These are phyloP conservation scores for Cephalopachus bancanus DNA, from an alignment of 2,797 vertebrate species.

Conservation along the genomic window DNA sequence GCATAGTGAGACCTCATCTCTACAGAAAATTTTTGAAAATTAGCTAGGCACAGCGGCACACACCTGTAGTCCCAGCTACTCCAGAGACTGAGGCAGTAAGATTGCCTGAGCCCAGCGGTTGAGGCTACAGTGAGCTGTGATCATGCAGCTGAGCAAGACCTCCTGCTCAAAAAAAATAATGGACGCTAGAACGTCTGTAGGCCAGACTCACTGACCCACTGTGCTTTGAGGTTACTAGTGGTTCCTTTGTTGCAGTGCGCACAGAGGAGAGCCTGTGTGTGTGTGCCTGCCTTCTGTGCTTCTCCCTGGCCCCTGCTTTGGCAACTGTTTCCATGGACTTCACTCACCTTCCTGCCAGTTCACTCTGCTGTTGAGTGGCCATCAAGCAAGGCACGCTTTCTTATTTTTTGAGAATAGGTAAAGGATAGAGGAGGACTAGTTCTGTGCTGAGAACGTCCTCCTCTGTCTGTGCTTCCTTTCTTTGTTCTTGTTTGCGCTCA, in stretches of 20 bases:
- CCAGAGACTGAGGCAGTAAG: no score
- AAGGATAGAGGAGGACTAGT: background rate
- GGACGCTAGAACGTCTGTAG: background rate
- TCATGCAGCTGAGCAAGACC: no score
- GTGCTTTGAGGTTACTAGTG: background rate
- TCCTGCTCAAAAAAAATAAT: no score
- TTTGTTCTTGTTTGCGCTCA: background rate
- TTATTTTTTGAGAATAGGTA: background rate
- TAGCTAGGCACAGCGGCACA: no score
- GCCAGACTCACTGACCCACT: background rate
- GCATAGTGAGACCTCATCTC: no score
- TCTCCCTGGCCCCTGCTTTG: background rate
- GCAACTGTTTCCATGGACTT: background rate
- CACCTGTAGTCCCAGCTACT: no score
- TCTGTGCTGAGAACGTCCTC: background rate
- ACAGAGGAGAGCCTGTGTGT: background rate
- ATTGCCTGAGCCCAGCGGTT: no score
- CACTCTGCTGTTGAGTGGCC: background rate
- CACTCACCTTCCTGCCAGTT: background rate
- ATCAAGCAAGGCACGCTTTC: background rate
- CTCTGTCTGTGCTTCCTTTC: background rate
- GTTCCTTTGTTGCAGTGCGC: background rate
- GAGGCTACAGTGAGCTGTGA: no score
- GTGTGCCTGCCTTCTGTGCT: background rate
- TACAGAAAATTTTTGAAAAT: no score